Evolutionary conservation across 2,888 invertebrate species (phyloP).

Genomic region (Icerya purchasi): DNA sequence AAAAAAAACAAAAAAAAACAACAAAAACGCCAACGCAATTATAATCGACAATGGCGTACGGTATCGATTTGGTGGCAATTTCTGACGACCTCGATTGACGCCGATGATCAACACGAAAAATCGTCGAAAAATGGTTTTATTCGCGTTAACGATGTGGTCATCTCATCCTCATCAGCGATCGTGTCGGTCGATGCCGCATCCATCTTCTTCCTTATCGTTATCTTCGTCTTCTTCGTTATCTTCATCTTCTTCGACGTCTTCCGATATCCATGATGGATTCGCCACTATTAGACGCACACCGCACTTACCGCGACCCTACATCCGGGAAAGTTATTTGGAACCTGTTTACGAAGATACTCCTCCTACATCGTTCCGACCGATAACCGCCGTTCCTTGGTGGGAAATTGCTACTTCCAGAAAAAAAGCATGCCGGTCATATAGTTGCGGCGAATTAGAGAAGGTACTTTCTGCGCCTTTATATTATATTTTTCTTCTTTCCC

Average conservation of each 20-base stretch:
- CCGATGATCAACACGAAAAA: background rate
- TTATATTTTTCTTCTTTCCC: no score
- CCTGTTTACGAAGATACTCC: conserved; percentile 17
- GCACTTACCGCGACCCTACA: conserved; percentile 19
- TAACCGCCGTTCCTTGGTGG: conserved; percentile 67
- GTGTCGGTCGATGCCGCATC: no score
- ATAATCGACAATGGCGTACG: no score
- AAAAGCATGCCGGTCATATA: conserved; percentile 33
- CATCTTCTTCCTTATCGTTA: no score
- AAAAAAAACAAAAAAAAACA: no score
- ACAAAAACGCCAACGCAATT: no score
- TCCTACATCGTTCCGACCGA: conserved; percentile 32
- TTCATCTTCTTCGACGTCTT: background rate
- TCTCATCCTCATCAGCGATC: no score
- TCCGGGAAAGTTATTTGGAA: conserved; percentile 21
- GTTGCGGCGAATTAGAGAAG: conserved; percentile 40
- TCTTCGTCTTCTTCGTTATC: background rate
- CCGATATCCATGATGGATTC: conserved; percentile 51
- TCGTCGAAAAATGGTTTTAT: background rate
- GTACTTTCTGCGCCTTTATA: no score
- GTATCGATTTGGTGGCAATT: no score
- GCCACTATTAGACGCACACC: conserved; percentile 42
- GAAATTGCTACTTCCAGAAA: conserved; percentile 61
- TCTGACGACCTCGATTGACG: background rate
- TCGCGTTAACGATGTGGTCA: background rate